Conservation (phyloP, 2,113 vertebrate genomes). For the Aphyosemion australe region DNA sequence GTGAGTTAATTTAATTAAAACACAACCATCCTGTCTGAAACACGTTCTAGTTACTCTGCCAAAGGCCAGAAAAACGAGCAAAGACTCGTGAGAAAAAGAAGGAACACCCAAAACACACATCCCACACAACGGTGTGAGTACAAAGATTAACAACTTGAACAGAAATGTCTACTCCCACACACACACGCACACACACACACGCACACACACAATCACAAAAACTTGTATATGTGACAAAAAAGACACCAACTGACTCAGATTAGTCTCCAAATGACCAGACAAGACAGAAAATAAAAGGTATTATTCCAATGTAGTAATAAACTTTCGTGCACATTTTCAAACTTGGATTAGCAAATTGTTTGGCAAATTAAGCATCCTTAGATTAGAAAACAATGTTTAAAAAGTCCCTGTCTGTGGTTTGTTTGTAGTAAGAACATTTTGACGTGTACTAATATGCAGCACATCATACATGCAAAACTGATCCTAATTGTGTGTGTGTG, state of each 20-base stretch:
- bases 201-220: conserved; percentile 1
- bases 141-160: conserved; percentile 24
- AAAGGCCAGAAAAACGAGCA: conserved; percentile 32
- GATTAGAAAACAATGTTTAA: too few relatives aligned
- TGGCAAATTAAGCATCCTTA: too few relatives aligned
- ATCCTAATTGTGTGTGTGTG: too few relatives aligned
- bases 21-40: neutral
- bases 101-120: conserved; percentile 38
- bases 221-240: conserved; percentile 7
- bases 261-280: conserved; percentile 4
- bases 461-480: neutral
- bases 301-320: too few relatives aligned
- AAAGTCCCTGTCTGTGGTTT: too few relatives aligned
- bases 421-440: too few relatives aligned
- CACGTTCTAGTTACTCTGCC: conserved; percentile 17
- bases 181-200: conserved; percentile 4
- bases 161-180: conserved; percentile 3
- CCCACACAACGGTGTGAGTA: conserved; percentile 21
- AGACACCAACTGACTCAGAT: neutral
- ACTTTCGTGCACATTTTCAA: too few relatives aligned
- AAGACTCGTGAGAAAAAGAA: conserved; percentile 5
- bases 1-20: neutral
- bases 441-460: too few relatives aligned
- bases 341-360: neutral
- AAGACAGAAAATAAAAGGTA: neutral